Base-by-base conservation (phyloP, 2,888 invertebrate species). In the Sminthurinus aureus region DNA sequence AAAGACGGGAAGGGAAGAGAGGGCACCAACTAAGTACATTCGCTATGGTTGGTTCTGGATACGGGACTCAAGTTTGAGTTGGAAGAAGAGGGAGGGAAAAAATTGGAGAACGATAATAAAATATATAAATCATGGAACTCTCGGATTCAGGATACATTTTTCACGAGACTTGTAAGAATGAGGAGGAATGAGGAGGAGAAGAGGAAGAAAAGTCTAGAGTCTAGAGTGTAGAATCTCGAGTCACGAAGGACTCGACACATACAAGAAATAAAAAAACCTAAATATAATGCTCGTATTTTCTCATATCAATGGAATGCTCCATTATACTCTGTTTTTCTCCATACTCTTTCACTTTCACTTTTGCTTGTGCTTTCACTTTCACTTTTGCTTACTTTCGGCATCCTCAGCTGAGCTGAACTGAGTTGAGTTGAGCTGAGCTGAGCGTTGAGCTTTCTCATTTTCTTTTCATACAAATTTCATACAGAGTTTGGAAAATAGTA, bases 131-230 rank as follows among this genome's bases (percentile, higher is more conserved):
- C 80, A 80, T 80, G 50, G 15, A 80, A 73, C 80, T 26, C 71
- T 80, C 80, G 73, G 52, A 80, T 73, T 80, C 80, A 80, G 80
- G 80, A 71, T 80, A 80, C 80, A 80, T 80, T 80, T 80, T 80
- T 80, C 74, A 73, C 80, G 66, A 66, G 51, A 69, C 18, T 64
- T 66, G 18, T 22, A 15, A 51, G 69, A 50, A 69, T 69, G 79
- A 69, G 79, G 26, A 69, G 69, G 71, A 79, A 50, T 18, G n/a
- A 51, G 26, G 69, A 22, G 20, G 52, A 18, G 15, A 26, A 15
- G 67, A n/a, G 79, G 51, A 58, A 76, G 52, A 74, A 67, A 38
- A 38, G 38, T 38, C 38, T 38, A 38, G 6, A 38, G 38, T 38
- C 38, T 38, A 38, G 38, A 38, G 38, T 38, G 3, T 38, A 38